Conservation (phyloP, 1,140 invertebrate species). For the Laupala kohalensis region DNA sequence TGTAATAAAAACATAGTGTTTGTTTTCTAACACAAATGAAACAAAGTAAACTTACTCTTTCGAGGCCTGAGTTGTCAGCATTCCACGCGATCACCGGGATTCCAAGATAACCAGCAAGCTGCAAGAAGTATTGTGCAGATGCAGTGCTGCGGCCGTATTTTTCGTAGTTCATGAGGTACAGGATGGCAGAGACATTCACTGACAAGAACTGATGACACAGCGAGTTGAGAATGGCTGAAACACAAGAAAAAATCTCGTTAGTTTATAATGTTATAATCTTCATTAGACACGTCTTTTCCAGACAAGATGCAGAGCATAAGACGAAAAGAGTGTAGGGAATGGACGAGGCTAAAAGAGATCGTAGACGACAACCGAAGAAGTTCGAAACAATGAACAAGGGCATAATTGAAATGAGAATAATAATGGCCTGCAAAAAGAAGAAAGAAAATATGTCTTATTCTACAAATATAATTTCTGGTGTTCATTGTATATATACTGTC, state of each 20-base stretch:
- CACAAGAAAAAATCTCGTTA: constrained; percentile 23
- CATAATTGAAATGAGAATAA: too few relatives aligned
- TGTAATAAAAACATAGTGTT: neutral
- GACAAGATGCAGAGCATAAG: too few relatives aligned
- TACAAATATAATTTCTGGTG: too few relatives aligned
- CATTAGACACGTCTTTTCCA: too few relatives aligned
- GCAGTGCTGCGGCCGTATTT: constrained; percentile 70
- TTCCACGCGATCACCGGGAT: constrained; percentile 91
- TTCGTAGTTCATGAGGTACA: constrained; percentile 90
- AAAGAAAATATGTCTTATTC: too few relatives aligned
- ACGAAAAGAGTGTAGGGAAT: too few relatives aligned
- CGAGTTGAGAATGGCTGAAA: constrained; percentile 68
- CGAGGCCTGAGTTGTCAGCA: constrained; percentile 79
- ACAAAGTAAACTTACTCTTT: constrained; percentile 38
- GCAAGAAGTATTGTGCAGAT: constrained; percentile 84
- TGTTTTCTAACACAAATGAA: neutral
- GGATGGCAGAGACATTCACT: constrained; percentile 77
- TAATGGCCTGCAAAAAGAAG: too few relatives aligned
- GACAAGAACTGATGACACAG: constrained; percentile 79
- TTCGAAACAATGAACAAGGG: too few relatives aligned
- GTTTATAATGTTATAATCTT: too few relatives aligned
- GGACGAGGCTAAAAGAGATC: too few relatives aligned
- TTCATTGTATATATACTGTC: too few relatives aligned
- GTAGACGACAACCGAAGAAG: too few relatives aligned
- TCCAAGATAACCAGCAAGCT: constrained; percentile 71